Evolutionary conservation across 1,140 invertebrate genomes (phyloP).

Genomic region (Drosophila willistoni): DNA sequence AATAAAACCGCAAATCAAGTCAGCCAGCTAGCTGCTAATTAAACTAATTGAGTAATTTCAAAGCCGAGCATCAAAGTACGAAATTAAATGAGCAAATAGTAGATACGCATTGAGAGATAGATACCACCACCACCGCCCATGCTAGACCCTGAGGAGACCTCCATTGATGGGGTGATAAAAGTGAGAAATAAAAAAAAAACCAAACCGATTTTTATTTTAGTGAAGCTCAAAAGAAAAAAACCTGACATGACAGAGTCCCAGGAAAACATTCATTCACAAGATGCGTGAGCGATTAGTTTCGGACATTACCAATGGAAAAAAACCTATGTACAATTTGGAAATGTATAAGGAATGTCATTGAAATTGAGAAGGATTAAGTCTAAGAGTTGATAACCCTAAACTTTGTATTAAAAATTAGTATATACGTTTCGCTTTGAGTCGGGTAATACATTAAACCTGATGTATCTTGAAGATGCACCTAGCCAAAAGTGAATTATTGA

Average conservation of each 20-base stretch:
- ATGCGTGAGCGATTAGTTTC: slow-evolving; percentile 13
- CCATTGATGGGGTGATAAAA: slow-evolving; percentile 33
- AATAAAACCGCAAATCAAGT: slow-evolving; percentile 57
- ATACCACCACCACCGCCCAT: background rate
- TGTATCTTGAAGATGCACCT: too few species aligned
- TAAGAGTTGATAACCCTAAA: background rate
- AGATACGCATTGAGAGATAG: slow-evolving; percentile 30
- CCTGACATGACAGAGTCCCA: too few species aligned
- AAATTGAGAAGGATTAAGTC: background rate
- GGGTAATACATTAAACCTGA: too few species aligned
- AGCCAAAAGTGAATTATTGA: too few species aligned
- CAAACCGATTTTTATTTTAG: slow-evolving; percentile 2
- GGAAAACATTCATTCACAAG: background rate
- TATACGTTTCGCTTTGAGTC: too few species aligned
- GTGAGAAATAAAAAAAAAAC: slow-evolving; percentile 30
- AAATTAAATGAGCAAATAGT: slow-evolving; percentile 78
- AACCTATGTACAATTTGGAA: background rate
- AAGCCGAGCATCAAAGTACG: slow-evolving; percentile 51
- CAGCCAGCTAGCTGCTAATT: slow-evolving; percentile 63
- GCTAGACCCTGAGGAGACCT: background rate
- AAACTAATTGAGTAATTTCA: slow-evolving; percentile 81
- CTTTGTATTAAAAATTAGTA: too few species aligned
- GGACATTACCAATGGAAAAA: background rate
- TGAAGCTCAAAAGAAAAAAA: too few species aligned
- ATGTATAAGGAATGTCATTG: background rate